Percentiles rank a stretch among this genome's conserved stretches.
Conservation (phyloP, 2,113 vertebrate species). For the Zapornia atra region DNA sequence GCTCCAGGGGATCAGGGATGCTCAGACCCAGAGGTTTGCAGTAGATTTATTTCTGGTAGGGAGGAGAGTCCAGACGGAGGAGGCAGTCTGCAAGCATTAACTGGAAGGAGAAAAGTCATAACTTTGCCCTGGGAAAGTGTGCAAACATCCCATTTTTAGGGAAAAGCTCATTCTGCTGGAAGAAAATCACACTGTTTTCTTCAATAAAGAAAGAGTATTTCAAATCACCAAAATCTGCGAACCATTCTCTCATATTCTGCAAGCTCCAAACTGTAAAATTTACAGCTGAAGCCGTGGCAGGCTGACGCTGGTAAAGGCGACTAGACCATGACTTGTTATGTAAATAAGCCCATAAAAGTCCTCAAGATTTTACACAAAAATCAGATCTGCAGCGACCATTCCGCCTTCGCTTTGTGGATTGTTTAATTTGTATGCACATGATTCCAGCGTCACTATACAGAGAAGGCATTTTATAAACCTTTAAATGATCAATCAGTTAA, state of each 20-base stretch:
- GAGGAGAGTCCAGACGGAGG: background rate
- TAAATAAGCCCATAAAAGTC: conserved; percentile 54
- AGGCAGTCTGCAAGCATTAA: background rate
- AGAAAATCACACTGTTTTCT: background rate
- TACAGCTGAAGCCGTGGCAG: background rate
- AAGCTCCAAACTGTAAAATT: conserved; percentile 6
- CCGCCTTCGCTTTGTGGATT: background rate
- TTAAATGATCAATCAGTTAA: conserved; percentile 49
- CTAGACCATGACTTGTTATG: conserved; percentile 50
- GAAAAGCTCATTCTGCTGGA: background rate
- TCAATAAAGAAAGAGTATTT: background rate
- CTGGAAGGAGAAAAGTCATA: background rate
- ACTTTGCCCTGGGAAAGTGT: background rate
- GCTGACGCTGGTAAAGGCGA: background rate
- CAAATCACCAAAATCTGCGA: background rate
- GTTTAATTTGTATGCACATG: conserved; percentile 11
- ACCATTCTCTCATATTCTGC: background rate
- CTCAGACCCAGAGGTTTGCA: background rate
- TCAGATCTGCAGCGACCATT: background rate
- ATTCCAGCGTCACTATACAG: background rate
- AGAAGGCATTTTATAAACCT: conserved; percentile 32
- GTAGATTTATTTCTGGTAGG: background rate
- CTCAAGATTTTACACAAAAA: background rate
- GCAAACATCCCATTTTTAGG: background rate
- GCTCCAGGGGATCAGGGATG: background rate